These are phyloP conservation scores for Tipula unca DNA, from an alignment of 2,888 invertebrate genomes.

Conservation along the genomic window DNA sequence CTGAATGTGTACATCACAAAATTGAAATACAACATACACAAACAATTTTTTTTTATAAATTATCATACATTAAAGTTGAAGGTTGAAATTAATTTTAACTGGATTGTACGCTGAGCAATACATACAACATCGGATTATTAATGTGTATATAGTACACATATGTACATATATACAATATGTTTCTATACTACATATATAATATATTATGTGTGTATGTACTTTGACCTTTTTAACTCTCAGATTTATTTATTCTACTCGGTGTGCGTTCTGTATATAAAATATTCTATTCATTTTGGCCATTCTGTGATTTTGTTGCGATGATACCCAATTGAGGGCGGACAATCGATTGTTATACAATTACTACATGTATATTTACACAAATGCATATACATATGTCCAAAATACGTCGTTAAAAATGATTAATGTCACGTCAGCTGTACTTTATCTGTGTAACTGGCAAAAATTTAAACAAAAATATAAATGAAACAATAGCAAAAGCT, in stretches of 20 bases:
- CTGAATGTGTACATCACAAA: neutral
- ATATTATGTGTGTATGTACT: too few relatives aligned
- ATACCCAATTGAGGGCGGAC: neutral
- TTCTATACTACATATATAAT: too few relatives aligned
- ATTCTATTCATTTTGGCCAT: neutral
- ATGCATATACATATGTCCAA: neutral
- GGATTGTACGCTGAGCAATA: neutral
- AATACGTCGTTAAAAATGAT: neutral
- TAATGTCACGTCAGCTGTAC: neutral
- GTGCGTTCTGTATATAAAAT: too few relatives aligned
- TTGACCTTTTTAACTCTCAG: neutral
- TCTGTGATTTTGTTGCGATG: neutral
- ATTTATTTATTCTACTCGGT: neutral
- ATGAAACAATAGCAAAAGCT: neutral
- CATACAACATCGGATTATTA: neutral
- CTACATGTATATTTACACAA: neutral
- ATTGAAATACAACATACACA: neutral
- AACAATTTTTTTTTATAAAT: neutral
- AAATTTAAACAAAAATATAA: neutral
- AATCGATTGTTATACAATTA: neutral
- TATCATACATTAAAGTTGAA: conserved; percentile 8
- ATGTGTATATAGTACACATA: neutral
- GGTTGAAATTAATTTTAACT: neutral
- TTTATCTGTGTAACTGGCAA: too few relatives aligned
- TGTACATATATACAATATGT: neutral